These are phyloP conservation scores for Cinclus mexicanus DNA, from an alignment of 2,113 vertebrate species.

Conservation along the genomic window DNA sequence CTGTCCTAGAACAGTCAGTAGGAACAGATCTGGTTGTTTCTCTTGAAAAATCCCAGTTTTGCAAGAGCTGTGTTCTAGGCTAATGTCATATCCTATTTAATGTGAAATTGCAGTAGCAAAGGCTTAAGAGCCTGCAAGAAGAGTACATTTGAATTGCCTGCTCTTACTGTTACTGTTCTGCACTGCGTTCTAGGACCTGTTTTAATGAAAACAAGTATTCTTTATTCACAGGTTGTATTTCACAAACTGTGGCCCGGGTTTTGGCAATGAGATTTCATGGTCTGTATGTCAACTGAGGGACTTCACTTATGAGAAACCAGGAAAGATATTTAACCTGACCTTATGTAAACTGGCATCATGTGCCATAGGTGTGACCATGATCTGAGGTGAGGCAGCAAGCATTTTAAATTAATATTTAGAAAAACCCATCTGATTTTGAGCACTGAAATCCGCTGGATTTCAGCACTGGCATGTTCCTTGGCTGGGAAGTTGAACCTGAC, in stretches of 20 bases:
- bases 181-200: not conserved
- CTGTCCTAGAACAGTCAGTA: not conserved
- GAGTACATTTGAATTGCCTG: not conserved
- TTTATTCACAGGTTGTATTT: constrained; percentile 1
- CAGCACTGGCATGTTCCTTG: not conserved
- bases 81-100: fast-evolving
- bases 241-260: not conserved
- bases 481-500: not conserved
- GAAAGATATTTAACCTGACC: not conserved
- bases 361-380: not conserved
- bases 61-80: not conserved
- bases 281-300: not conserved
- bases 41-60: not conserved
- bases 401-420: not conserved
- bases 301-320: not conserved
- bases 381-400: not conserved
- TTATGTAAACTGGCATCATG: not conserved
- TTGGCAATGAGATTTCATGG: not conserved
- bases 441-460: not conserved
- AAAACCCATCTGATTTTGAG: not conserved
- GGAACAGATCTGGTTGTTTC: not conserved
- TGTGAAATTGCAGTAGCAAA: not conserved
- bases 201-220: not conserved
- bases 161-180: not conserved
- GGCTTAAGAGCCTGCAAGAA: not conserved